Evolutionary conservation across 2,113 vertebrate genomes (phyloP).

Genomic region (Protomyctophum bolini): DNA sequence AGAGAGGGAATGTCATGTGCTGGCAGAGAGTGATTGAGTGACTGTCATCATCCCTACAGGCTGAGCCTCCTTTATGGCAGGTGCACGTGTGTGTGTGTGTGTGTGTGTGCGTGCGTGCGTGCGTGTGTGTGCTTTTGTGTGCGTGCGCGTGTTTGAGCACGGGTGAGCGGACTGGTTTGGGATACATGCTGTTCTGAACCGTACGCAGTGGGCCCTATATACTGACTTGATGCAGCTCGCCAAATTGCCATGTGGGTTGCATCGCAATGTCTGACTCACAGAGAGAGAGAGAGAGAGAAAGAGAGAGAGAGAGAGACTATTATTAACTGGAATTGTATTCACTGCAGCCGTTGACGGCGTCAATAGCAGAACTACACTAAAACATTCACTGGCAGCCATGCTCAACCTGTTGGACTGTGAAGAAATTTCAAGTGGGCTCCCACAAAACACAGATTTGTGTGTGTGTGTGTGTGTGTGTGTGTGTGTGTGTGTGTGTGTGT

Average conservation of each 20-base stretch:
- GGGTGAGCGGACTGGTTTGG: slow-evolving; percentile 2
- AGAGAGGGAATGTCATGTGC: too few species aligned
- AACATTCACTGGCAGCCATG: neutral
- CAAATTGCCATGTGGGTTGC: slow-evolving; percentile 34
- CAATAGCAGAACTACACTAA: neutral
- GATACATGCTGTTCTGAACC: neutral
- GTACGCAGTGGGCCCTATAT: neutral
- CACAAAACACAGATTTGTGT: neutral
- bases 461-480: slow-evolving; percentile 1
- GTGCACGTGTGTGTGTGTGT: slow-evolving; percentile 1
- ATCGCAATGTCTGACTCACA: slow-evolving; percentile 37
- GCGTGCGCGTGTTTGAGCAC: neutral
- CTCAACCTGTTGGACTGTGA: neutral
- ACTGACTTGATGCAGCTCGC: slow-evolving; percentile 1
- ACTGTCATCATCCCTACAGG: slow-evolving; percentile 25
- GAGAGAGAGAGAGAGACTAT: slow-evolving; percentile 19
- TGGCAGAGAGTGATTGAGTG: slow-evolving; percentile 1
- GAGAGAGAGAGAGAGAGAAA: slow-evolving; percentile 12
- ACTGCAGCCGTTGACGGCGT: slow-evolving; percentile 8
- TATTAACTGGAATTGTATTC: slow-evolving; percentile 34
- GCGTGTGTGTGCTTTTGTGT: neutral
- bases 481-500: slow-evolving; percentile 7
- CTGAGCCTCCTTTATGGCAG: slow-evolving; percentile 8
- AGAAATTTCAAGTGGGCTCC: too few species aligned
- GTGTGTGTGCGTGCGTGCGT: neutral